Percentiles rank a stretch among this genome's conserved stretches.
Conservation (phyloP, 2,888 invertebrate genomes). For the Drosophila rubida region DNA sequence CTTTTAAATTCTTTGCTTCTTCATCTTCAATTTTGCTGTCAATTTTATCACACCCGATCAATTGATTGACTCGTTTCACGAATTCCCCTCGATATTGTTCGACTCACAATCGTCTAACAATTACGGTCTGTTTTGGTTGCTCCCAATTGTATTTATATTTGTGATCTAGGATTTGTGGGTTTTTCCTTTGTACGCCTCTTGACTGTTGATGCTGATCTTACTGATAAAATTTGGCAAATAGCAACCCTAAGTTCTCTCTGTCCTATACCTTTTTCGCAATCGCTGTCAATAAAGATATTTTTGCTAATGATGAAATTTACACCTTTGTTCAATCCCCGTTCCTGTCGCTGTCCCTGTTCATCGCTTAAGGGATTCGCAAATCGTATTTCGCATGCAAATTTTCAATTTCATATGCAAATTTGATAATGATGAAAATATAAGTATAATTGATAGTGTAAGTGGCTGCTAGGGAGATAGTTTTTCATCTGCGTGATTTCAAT, state of each 20-base stretch:
- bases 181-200: conserved; percentile 52
- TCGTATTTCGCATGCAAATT: conserved; percentile 49
- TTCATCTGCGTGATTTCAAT: conserved; percentile 47
- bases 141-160: conserved; percentile 62
- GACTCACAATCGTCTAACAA: conserved; percentile 1
- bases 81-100: background rate
- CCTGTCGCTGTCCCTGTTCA: no score
- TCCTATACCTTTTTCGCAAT: conserved; percentile 31
- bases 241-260: conserved; percentile 13
- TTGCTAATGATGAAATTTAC: conserved; percentile 72
- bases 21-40: conserved; percentile 71
- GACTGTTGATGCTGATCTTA: conserved; percentile 48
- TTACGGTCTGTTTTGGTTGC: conserved; percentile 5
- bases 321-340: conserved; percentile 31
- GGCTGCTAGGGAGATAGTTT: conserved; percentile 1
- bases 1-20: conserved; percentile 2
- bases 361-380: conserved; percentile 19
- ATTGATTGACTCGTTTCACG: conserved; percentile 27
- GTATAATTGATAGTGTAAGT: conserved; percentile 47
- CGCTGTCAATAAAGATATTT: conserved; percentile 53
- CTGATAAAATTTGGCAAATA: conserved; percentile 10
- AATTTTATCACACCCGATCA: conserved; percentile 13
- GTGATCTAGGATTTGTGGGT: conserved; percentile 58
- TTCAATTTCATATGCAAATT: conserved; percentile 48
- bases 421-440: conserved; percentile 43